Evolutionary conservation across 1,140 invertebrate species (phyloP).

Genomic region (Pogonognathellus flavescens): DNA sequence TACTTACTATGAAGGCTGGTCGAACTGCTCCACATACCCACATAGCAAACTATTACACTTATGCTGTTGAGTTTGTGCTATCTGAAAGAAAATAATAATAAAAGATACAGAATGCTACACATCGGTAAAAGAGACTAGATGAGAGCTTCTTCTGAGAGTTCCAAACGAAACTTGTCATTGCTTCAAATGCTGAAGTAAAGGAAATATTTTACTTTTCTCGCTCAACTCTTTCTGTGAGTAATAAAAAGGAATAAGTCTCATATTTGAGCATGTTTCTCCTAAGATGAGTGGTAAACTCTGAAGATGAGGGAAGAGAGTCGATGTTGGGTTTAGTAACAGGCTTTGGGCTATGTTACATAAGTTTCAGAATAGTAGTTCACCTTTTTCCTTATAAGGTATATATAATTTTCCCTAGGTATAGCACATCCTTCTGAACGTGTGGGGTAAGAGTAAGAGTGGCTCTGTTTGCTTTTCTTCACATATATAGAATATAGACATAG

Average conservation of each 20-base stretch:
- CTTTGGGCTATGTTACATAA: background rate
- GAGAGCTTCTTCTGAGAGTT: too few relatives aligned
- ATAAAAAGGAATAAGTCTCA: slow-evolving; percentile 2
- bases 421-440: background rate
- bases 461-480: slow-evolving; percentile 8
- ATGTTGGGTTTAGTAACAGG: background rate
- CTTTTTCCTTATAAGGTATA: too few relatives aligned
- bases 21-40: too few relatives aligned
- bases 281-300: slow-evolving; percentile 1
- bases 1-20: too few relatives aligned
- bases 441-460: background rate
- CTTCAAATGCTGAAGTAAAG: background rate
- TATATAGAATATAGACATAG: background rate
- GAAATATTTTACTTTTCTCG: background rate
- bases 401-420: too few relatives aligned
- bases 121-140: too few relatives aligned
- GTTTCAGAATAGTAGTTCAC: too few relatives aligned
- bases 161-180: too few relatives aligned
- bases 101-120: too few relatives aligned
- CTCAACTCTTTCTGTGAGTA: background rate
- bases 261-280: background rate
- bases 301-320: background rate
- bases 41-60: too few relatives aligned
- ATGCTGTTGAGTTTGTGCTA: too few relatives aligned
- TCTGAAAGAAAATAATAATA: too few relatives aligned